Evolutionary conservation across 2,113 vertebrate genomes (phyloP).

Genomic region (Triplophysa tibetana): DNA sequence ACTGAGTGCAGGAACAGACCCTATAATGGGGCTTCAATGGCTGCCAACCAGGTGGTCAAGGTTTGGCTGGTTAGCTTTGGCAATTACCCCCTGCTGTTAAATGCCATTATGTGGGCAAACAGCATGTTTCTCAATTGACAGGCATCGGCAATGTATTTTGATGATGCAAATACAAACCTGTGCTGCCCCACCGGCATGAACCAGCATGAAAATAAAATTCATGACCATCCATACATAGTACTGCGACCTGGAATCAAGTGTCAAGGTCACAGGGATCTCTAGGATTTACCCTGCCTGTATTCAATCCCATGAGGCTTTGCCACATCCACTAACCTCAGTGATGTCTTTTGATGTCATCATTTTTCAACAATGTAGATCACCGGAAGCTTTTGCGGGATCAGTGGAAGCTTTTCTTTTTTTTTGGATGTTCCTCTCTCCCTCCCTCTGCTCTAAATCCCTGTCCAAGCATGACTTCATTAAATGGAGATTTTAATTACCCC

Average conservation of each 20-base stretch:
- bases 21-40: neutral
- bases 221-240: neutral
- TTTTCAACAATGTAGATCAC: neutral
- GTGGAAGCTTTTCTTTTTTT: neutral
- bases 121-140: neutral
- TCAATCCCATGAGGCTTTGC: neutral
- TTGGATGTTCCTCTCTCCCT: neutral
- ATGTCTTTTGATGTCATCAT: neutral
- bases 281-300: neutral
- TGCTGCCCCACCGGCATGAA: neutral
- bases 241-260: neutral
- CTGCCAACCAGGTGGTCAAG: neutral
- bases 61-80: slow-evolving; percentile 1
- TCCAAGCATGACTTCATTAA: slow-evolving; percentile 31
- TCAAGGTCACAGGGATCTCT: neutral
- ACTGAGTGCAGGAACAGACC: neutral
- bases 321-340: neutral
- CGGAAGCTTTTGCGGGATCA: neutral
- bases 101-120: neutral
- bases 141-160: neutral
- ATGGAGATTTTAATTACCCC: slow-evolving; percentile 37
- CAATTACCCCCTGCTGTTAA: neutral
- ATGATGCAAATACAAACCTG: neutral
- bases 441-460: slow-evolving; percentile 9
- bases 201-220: neutral